Evolutionary conservation across 2,113 vertebrate species (phyloP), one percentile per base, ranked within the genome.

Genomic region (Thymallus thymallus): DNA sequence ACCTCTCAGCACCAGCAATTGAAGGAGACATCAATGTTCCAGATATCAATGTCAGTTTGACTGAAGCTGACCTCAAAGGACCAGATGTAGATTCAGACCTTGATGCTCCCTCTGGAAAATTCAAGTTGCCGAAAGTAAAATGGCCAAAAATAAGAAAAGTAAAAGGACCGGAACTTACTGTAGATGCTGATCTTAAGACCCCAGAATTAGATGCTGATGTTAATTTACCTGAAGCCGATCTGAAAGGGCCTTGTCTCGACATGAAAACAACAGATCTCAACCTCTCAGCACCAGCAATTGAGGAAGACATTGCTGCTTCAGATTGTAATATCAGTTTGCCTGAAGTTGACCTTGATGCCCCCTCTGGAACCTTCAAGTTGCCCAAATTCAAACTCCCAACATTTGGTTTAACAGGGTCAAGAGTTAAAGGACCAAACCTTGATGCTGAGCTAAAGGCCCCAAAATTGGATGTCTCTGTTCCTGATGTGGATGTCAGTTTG

Each of bases 141-240:
- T 5, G 90, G 0, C 79, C 86, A 2, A 88, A 84, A 71, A n/a
- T 90, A 0, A 85, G 76, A 51, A 89, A 88, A 18, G 60, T 80
- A 0, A 86, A 87, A 35, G 32, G 55, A 56, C 24, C 71, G n/a
- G 73, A 65, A 12, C 56, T 84, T 35, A 74, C 86, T 20, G 3
- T 87, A 1, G 72, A 84, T 73, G 70, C 75, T n/a, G 32, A 84
- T 69, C 13, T 85, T 6, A 80, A 79, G 22, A 63, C 63, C 68
- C 77, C 83, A 55, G 63, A 67, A 23, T 35, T 83, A 72, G 58
- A 84, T 69, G 46, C 46, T 10, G 75, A 48, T 45, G 14, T 81
- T 67, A 63, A 77, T 45, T 6, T 75, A 51, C 83, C 73, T 3
- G 76, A 83, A 35, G 56, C 76, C 22, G 72, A 81, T 51, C 18